Percentiles rank a stretch among this genome's conserved stretches.
These are phyloP conservation scores for Cyclopterus lumpus DNA, from an alignment of 2,797 vertebrate species.

Conservation along the genomic window DNA sequence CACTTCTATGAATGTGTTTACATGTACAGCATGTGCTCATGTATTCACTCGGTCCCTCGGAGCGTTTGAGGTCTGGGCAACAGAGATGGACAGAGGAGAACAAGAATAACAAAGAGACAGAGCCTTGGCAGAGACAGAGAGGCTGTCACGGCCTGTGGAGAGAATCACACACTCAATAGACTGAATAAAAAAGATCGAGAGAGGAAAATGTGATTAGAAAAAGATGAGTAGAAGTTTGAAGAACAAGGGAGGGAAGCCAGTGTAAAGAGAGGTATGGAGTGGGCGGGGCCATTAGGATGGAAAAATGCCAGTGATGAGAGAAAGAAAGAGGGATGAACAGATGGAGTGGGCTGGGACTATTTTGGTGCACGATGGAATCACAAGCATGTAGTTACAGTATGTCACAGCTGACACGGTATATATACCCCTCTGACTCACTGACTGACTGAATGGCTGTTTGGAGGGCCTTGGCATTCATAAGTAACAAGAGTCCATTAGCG, in stretches of 20 bases:
- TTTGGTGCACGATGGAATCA: conserved; percentile 76
- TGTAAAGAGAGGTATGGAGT: conserved; percentile 29
- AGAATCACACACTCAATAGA: conserved; percentile 56
- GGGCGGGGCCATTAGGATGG: conserved; percentile 36
- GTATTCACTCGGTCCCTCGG: conserved; percentile 24
- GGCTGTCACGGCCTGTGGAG: conserved; percentile 49
- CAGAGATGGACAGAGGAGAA: conserved; percentile 54
- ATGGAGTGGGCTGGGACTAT: conserved; percentile 81
- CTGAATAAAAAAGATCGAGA: conserved; percentile 61
- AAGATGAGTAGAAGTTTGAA: conserved; percentile 57
- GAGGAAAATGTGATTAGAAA: conserved; percentile 57
- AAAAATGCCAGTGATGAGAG: conserved; percentile 43
- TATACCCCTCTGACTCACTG: conserved; percentile 54
- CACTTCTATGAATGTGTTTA: conserved; percentile 6
- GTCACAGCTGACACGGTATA: conserved; percentile 72
- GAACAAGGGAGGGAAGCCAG: conserved; percentile 34
- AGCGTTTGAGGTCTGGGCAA: conserved; percentile 37
- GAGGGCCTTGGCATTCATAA: conserved; percentile 54
- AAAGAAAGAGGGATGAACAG: conserved; percentile 65
- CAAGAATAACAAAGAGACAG: conserved; percentile 58
- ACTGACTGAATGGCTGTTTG: conserved; percentile 41
- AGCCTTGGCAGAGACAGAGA: conserved; percentile 60
- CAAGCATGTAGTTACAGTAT: conserved; percentile 82
- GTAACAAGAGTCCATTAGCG: not conserved
- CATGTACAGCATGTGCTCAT: conserved; percentile 13